phyloP scores from a whole-genome alignment of 2,113 vertebrate species.

The Anoplopoma fimbria region DNA sequence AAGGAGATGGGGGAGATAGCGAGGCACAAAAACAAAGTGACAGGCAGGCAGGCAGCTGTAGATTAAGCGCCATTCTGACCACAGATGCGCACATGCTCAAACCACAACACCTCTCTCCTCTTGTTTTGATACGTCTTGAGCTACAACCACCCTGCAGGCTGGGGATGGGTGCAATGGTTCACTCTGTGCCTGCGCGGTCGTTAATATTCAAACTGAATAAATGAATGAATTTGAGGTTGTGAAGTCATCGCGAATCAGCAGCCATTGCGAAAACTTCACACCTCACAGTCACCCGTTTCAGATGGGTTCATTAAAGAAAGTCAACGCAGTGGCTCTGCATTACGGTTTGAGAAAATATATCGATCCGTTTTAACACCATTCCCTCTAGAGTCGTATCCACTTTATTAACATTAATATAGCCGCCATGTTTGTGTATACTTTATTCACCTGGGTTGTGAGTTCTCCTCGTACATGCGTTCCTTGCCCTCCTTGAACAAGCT shows the following conservation, averaged over 20 bases:
- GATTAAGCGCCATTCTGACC: conserved; percentile 60
- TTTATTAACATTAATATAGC: background rate
- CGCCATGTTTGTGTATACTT: background rate
- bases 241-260: background rate
- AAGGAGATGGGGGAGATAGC: conserved; percentile 55
- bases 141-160: conserved; percentile 34
- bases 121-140: conserved; percentile 51
- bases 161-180: conserved; percentile 29
- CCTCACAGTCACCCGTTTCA: background rate
- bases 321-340: background rate
- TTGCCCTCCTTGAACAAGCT: conserved; percentile 99
- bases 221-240: conserved; percentile 11
- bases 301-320: background rate
- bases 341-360: background rate
- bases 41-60: conserved; percentile 71
- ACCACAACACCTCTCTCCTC: conserved; percentile 63
- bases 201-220: conserved; percentile 40
- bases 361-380: background rate
- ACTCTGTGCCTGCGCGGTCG: background rate
- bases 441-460: conserved; percentile 93
- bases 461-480: conserved; percentile 98
- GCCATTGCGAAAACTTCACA: background rate
- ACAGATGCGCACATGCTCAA: conserved; percentile 66
- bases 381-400: background rate
- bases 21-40: conserved; percentile 46